These are phyloP conservation scores for Naso thynnoides DNA, from an alignment of 2,797 vertebrate species.

Conservation along the genomic window DNA sequence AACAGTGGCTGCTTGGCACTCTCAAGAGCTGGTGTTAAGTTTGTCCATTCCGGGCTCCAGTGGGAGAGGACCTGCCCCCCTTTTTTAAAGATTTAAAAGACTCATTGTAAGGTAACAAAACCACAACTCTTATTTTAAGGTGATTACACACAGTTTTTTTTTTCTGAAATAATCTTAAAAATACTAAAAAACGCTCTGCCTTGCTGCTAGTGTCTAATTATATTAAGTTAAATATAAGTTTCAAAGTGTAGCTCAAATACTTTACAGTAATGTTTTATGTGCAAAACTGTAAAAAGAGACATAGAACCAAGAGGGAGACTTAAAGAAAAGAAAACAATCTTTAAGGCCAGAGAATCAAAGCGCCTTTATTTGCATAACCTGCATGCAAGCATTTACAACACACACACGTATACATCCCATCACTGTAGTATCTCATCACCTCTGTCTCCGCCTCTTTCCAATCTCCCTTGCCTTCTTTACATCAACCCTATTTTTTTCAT, in stretches of 20 bases:
- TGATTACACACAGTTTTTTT: too few relatives aligned
- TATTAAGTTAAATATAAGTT: constrained; percentile 11
- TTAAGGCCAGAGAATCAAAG: constrained; percentile 68
- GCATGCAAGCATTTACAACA: constrained; percentile 61
- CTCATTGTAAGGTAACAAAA: too few relatives aligned
- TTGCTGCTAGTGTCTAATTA: not conserved
- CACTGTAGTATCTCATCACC: constrained; percentile 69
- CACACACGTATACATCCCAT: constrained; percentile 63
- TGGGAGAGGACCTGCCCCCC: too few relatives aligned
- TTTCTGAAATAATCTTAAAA: not conserved
- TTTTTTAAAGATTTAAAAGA: too few relatives aligned
- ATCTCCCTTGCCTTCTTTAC: constrained; percentile 67
- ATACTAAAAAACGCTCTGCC: not conserved
- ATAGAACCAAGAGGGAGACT: constrained; percentile 15
- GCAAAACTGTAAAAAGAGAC: constrained; percentile 9
- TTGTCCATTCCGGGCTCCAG: too few relatives aligned
- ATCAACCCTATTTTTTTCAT: constrained; percentile 51
- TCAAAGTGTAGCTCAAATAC: constrained; percentile 14
- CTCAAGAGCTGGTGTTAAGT: too few relatives aligned
- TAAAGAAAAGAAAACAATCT: constrained; percentile 49
- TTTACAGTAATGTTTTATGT: constrained; percentile 9
- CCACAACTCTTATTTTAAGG: too few relatives aligned
- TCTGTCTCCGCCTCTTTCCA: constrained; percentile 69
- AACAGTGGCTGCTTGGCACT: too few relatives aligned
- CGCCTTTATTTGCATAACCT: constrained; percentile 72